Conservation (phyloP, 2,888 invertebrate species). For the Leptarthrus brevirostris region DNA sequence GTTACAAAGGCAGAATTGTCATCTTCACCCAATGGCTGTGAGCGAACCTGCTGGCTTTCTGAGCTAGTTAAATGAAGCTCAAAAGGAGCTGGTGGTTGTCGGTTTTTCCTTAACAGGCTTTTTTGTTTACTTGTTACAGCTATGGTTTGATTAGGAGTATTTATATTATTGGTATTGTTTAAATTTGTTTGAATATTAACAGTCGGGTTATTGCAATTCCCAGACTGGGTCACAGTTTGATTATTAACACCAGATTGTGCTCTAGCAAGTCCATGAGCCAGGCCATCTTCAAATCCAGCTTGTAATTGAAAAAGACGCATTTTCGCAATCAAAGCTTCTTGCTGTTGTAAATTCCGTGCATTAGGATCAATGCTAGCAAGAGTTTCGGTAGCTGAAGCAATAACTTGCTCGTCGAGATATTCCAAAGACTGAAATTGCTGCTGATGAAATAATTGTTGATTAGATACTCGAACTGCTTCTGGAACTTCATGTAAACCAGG, state of each 20-base stretch:
- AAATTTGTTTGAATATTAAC: slow-evolving; percentile 15
- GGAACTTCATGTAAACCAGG: slow-evolving; percentile 72
- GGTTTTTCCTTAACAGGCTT: slow-evolving; percentile 64
- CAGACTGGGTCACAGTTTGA: slow-evolving; percentile 55
- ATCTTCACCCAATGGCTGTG: slow-evolving; percentile 68
- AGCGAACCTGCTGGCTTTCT: slow-evolving; percentile 64
- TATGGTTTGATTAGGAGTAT: slow-evolving; percentile 52
- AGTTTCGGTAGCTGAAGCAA: slow-evolving; percentile 55
- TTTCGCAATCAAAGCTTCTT: slow-evolving; percentile 66
- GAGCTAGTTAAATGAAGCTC: slow-evolving; percentile 61
- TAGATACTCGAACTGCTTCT: slow-evolving; percentile 71
- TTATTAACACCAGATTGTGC: slow-evolving; percentile 56
- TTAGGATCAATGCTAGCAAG: slow-evolving; percentile 64
- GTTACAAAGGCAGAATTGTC: slow-evolving; percentile 56
- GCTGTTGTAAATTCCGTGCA: slow-evolving; percentile 61
- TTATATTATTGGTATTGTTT: slow-evolving; percentile 8
- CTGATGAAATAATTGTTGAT: slow-evolving; percentile 68
- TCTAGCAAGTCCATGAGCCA: slow-evolving; percentile 58
- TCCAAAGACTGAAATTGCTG: slow-evolving; percentile 62
- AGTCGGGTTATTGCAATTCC: slow-evolving; percentile 6
- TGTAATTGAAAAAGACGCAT: slow-evolving; percentile 65
- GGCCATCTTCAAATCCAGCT: slow-evolving; percentile 66
- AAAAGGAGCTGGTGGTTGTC: slow-evolving; percentile 62
- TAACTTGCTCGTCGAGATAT: slow-evolving; percentile 63
- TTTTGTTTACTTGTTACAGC: slow-evolving; percentile 58